phyloP scores from a whole-genome alignment of 2,797 vertebrate species.

The Sebastes kiyomatsui region DNA sequence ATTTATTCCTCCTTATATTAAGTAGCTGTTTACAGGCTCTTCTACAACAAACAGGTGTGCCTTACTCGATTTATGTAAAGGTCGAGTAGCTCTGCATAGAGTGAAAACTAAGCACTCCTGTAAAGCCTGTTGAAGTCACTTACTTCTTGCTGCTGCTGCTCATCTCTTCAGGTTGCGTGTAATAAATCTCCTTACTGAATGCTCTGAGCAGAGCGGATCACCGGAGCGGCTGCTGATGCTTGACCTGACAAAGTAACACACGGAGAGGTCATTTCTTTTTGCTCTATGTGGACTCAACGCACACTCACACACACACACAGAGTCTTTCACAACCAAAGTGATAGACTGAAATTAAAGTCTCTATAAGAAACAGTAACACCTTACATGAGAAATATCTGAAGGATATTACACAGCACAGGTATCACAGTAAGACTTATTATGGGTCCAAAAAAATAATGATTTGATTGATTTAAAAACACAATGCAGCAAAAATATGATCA shows the following conservation, averaged over 20 bases:
- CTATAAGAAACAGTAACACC: neutral
- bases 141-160: constrained; percentile 78
- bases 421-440: neutral
- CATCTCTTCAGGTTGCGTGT: constrained; percentile 65
- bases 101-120: neutral
- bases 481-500: neutral
- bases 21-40: neutral
- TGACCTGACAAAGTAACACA: constrained; percentile 51
- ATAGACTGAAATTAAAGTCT: neutral
- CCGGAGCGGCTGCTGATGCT: constrained; percentile 46
- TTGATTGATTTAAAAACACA: neutral
- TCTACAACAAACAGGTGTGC: fast-evolving
- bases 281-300: neutral
- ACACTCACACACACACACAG: neutral
- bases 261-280: constrained; percentile 6
- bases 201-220: constrained; percentile 49
- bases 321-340: neutral
- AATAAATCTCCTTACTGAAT: constrained; percentile 34
- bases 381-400: neutral
- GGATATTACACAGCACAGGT: neutral
- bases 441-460: neutral
- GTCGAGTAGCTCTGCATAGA: neutral
- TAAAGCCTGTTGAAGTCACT: constrained; percentile 42
- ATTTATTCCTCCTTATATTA: neutral
- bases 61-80: neutral